Conservation (phyloP, 2,113 vertebrate species). For the Sinosuthora webbiana region DNA sequence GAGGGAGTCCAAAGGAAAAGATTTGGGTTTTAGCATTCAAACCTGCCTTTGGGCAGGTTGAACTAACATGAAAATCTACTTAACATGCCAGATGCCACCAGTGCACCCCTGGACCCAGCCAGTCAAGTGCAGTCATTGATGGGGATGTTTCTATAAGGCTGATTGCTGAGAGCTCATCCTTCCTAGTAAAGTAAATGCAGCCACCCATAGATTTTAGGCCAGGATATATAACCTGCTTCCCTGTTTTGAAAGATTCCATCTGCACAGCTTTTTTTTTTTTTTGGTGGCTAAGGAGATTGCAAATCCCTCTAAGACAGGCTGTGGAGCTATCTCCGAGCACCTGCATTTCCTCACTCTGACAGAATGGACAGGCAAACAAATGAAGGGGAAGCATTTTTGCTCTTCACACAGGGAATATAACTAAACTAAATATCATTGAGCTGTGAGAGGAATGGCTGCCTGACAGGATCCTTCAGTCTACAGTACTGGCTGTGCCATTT, state of each 20-base stretch:
- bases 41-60: neutral
- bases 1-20: neutral
- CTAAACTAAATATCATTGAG: neutral
- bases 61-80: neutral
- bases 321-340: neutral
- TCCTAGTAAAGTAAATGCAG: neutral
- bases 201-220: neutral
- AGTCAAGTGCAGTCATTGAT: neutral
- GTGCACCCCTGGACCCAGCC: neutral
- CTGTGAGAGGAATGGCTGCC: neutral
- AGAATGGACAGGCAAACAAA: neutral
- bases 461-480: neutral
- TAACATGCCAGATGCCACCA: neutral
- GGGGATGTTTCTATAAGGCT: neutral
- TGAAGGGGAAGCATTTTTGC: neutral
- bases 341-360: neutral
- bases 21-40: neutral
- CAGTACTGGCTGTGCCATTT: neutral
- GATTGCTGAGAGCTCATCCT: neutral
- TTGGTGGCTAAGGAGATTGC: neutral
- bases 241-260: neutral
- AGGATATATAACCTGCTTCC: neutral
- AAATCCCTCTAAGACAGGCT: neutral
- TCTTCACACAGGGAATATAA: neutral
- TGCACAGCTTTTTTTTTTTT: neutral